Evolutionary conservation across 2,888 invertebrate genomes (phyloP).

Genomic region (Lasioglossum pauxillum): DNA sequence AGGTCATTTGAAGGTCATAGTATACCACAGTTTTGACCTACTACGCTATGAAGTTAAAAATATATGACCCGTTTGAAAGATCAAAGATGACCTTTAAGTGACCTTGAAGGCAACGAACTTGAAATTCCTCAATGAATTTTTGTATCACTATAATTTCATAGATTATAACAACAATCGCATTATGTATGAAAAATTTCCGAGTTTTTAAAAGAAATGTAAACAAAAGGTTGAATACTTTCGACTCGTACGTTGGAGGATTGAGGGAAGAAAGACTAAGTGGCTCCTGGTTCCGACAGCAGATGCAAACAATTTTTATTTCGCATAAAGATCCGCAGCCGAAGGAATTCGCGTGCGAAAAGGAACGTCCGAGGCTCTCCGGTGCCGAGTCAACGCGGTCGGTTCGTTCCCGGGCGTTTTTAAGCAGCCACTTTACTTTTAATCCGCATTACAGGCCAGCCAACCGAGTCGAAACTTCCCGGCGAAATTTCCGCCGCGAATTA

Average conservation of each 20-base stretch:
- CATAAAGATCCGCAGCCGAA: neutral
- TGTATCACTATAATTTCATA: no score
- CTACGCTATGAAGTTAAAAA: no score
- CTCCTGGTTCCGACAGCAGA: neutral
- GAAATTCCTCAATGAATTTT: no score
- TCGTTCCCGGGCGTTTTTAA: neutral
- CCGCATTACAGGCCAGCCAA: neutral
- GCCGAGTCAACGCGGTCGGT: neutral
- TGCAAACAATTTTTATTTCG: neutral
- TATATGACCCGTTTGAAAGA: no score
- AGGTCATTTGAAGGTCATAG: no score
- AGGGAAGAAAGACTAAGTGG: neutral
- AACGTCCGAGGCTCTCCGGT: neutral
- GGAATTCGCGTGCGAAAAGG: neutral
- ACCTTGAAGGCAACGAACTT: no score
- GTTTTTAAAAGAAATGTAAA: neutral
- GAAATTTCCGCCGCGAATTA: slow-evolving; percentile 18
- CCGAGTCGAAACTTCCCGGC: neutral
- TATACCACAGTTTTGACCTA: no score
- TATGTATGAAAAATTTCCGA: no score
- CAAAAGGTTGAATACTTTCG: neutral
- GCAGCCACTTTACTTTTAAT: slow-evolving; percentile 23
- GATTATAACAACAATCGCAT: no score
- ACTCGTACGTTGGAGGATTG: neutral
- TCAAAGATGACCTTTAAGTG: no score